Evolutionary conservation across 2,797 vertebrate genomes (phyloP).

Genomic region (Setipinna tenuifilis): DNA sequence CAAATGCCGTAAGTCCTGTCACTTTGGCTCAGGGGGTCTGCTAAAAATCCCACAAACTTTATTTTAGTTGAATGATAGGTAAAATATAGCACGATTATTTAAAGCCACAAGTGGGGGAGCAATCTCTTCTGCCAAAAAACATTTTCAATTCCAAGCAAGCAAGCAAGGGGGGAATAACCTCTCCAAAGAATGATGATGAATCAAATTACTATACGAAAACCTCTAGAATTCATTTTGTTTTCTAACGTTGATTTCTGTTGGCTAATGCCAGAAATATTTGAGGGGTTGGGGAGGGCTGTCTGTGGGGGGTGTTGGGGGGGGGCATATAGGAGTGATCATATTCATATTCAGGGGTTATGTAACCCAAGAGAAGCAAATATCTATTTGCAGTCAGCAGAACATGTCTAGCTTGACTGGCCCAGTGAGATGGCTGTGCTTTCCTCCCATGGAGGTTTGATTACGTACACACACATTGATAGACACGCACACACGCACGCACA

Average conservation of each 20-base stretch:
- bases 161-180: not conserved
- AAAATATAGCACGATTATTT: not conserved
- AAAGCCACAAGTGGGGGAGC: not conserved
- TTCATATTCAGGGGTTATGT: not conserved
- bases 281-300: not conserved
- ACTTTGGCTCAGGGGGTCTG: too few relatives aligned
- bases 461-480: not conserved
- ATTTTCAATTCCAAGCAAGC: not conserved
- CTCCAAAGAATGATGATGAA: not conserved
- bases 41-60: not conserved
- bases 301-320: too few relatives aligned
- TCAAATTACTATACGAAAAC: not conserved
- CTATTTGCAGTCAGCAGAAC: conserved; percentile 4
- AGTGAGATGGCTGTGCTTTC: not conserved
- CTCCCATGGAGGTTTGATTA: conserved; percentile 23
- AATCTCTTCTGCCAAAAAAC: not conserved
- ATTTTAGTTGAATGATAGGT: not conserved
- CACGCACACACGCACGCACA: not conserved
- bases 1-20: too few relatives aligned
- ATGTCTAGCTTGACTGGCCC: not conserved
- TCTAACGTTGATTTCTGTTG: not conserved
- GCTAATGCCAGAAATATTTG: not conserved
- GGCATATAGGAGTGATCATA: too few relatives aligned
- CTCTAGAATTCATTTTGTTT: not conserved
- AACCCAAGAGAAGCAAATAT: conserved; percentile 4